These are phyloP conservation scores for Syngnathus floridae DNA, from an alignment of 2,113 vertebrate species.

Conservation along the genomic window DNA sequence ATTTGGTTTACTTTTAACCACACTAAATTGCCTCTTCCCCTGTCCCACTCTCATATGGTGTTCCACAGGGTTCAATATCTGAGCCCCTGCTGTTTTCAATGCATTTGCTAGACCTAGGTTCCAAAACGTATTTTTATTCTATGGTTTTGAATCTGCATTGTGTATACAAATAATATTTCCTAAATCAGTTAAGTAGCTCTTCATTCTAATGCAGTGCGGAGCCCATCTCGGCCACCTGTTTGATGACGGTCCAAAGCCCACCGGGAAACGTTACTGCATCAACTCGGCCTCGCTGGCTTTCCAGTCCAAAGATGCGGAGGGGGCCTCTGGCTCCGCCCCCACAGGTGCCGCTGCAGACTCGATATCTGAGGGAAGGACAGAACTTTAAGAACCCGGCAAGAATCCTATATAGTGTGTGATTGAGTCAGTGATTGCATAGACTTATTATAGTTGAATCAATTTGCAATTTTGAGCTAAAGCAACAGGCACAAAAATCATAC, in stretches of 20 bases:
- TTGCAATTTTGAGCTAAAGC: not conserved
- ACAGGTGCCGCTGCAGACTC: not conserved
- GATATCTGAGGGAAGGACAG: slow-evolving; percentile 16
- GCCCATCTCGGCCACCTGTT: slow-evolving; percentile 96
- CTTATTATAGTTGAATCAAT: not conserved
- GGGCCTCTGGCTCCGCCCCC: not conserved
- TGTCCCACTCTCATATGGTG: too few species aligned
- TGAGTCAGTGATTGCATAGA: not conserved
- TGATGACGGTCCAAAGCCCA: slow-evolving; percentile 90
- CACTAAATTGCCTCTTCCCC: too few species aligned
- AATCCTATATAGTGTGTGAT: not conserved
- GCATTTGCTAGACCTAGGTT: too few species aligned
- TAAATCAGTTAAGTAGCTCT: not conserved
- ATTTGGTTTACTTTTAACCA: too few species aligned
- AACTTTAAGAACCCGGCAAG: slow-evolving; percentile 29
- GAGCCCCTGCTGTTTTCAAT: too few species aligned
- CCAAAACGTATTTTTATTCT: too few species aligned
- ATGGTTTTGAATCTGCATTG: too few species aligned
- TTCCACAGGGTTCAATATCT: too few species aligned
- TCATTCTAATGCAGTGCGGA: slow-evolving; percentile 80
- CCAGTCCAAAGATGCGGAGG: slow-evolving; percentile 22
- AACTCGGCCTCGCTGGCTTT: slow-evolving; percentile 86
- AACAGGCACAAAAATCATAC: slow-evolving; percentile 9
- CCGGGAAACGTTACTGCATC: slow-evolving; percentile 92
- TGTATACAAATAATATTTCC: too few species aligned